phyloP scores from a whole-genome alignment of 2,113 vertebrate species.

The Centrocercus urophasianus region DNA sequence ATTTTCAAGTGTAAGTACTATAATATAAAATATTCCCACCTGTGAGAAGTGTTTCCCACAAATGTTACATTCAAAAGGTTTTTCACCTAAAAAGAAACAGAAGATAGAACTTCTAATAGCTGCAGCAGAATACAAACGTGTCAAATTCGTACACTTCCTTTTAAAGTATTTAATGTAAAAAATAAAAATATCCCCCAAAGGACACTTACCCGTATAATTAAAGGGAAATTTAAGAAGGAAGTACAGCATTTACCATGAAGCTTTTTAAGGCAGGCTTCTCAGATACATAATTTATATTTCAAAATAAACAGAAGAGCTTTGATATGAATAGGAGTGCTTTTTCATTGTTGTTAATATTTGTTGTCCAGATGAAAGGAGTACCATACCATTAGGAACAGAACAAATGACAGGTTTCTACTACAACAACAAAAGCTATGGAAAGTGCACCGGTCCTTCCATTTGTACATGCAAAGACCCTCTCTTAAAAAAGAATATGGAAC shows the following conservation, averaged over 20 bases:
- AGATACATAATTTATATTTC: neutral
- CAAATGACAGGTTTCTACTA: neutral
- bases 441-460: neutral
- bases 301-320: neutral
- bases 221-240: neutral
- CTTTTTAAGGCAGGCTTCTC: neutral
- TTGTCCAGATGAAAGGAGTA: neutral
- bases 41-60: conserved; percentile 98
- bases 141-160: neutral
- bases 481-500: neutral
- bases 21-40: conserved; percentile 83
- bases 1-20: conserved; percentile 60
- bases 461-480: neutral
- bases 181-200: neutral
- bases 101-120: conserved; percentile 55
- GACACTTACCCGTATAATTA: conserved; percentile 18
- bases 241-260: neutral
- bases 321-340: neutral
- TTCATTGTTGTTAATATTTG: neutral
- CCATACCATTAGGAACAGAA: neutral
- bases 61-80: conserved; percentile 97
- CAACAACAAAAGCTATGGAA: neutral
- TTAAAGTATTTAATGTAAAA: neutral
- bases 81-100: conserved; percentile 90
- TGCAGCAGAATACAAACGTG: conserved; percentile 29